phyloP scores from a whole-genome alignment of 2,797 vertebrate genomes.

The Diglossa cyanea region DNA sequence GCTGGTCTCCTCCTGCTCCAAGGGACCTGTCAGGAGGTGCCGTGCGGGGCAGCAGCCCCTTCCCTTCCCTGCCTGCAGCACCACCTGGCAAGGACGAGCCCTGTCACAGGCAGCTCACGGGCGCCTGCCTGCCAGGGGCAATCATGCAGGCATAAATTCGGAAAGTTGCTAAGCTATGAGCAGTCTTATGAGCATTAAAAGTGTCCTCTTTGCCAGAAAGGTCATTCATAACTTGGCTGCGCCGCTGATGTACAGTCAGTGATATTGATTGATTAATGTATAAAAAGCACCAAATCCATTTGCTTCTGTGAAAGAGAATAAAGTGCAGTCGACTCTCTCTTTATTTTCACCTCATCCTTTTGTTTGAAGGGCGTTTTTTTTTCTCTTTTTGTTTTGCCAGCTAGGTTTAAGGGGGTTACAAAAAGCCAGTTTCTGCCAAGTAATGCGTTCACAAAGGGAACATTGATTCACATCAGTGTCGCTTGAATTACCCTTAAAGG shows the following conservation, averaged over 20 bases:
- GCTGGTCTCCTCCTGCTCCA: background rate
- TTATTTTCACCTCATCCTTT: constrained; percentile 95
- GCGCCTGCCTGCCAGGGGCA: constrained; percentile 85
- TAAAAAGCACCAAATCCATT: constrained; percentile 99
- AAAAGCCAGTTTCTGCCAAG: constrained; percentile 95
- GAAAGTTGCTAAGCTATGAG: constrained; percentile 92
- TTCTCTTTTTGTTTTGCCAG: constrained; percentile 84
- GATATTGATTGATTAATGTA: constrained; percentile 99
- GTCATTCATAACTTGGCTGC: constrained; percentile 99
- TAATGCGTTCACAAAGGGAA: constrained; percentile 93
- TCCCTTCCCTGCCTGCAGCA: constrained; percentile 53
- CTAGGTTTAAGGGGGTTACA: constrained; percentile 92
- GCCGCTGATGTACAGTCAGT: constrained; percentile 97
- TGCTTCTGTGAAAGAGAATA: constrained; percentile 95
- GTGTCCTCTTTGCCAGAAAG: constrained; percentile 97
- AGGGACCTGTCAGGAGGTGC: background rate
- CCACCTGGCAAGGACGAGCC: constrained; percentile 83
- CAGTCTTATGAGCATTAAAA: constrained; percentile 94
- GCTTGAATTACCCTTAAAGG: constrained; percentile 93
- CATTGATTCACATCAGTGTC: constrained; percentile 97
- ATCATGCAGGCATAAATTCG: constrained; percentile 89
- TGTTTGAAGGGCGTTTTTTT: constrained; percentile 92
- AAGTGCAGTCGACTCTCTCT: constrained; percentile 86
- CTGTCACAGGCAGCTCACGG: constrained; percentile 86
- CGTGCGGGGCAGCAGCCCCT: background rate